These are phyloP conservation scores for Oreochromis spilurus DNA, from an alignment of 2,113 vertebrate genomes.

Conservation along the genomic window DNA sequence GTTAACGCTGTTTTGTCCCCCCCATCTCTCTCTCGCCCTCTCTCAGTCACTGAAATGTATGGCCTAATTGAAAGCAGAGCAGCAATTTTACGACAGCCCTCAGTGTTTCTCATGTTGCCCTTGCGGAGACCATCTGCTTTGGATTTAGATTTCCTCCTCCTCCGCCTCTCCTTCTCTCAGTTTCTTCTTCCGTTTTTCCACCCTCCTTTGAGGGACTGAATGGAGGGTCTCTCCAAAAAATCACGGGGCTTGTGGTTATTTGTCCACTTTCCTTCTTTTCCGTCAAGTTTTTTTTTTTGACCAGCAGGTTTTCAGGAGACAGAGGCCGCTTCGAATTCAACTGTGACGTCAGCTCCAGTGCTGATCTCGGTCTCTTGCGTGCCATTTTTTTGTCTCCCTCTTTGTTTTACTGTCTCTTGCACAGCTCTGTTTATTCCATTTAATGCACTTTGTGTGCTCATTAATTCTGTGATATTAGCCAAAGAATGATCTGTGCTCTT, in stretches of 20 bases:
- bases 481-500: conserved; percentile 37
- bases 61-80: conserved; percentile 75
- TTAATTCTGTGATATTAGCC: conserved; percentile 40
- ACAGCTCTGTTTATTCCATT: conserved; percentile 44
- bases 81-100: conserved; percentile 58
- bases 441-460: conserved; percentile 42
- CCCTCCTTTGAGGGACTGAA: conserved; percentile 60
- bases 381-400: neutral
- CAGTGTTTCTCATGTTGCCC: conserved; percentile 69
- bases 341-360: neutral
- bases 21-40: neutral
- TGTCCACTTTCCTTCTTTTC: conserved; percentile 49
- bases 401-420: conserved; percentile 9
- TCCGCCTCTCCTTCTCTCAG: conserved; percentile 5
- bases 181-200: conserved; percentile 26
- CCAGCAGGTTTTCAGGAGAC: conserved; percentile 31
- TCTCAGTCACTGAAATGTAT: conserved; percentile 42
- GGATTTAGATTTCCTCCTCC: conserved; percentile 67
- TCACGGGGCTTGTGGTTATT: conserved; percentile 59
- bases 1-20: conserved; percentile 23
- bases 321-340: neutral
- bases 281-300: conserved; percentile 21
- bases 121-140: conserved; percentile 79
- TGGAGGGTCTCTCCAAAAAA: conserved; percentile 65
- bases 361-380: neutral